phyloP scores from a whole-genome alignment of 1,140 invertebrate species.

The Tachypleus tridentatus region DNA sequence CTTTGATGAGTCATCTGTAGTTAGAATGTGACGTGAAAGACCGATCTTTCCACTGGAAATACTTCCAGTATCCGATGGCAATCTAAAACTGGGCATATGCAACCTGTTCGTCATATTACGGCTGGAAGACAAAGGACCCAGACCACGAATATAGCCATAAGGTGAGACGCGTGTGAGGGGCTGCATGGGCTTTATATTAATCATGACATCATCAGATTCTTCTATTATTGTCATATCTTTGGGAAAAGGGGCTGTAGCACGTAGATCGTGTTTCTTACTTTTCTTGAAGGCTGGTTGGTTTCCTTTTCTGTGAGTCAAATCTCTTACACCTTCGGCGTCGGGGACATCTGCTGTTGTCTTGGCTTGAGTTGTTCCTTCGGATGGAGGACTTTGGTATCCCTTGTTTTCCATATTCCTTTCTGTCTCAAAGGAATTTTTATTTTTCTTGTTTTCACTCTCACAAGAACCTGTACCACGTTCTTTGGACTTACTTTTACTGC shows the following conservation, averaged over 20 bases:
- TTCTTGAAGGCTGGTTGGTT: not conserved
- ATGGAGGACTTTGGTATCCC: not conserved
- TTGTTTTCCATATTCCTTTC: slow-evolving; percentile 13
- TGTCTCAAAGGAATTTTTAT: not conserved
- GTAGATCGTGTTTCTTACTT: not conserved
- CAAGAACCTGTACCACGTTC: no score
- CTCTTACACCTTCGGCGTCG: no score
- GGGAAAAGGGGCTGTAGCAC: not conserved
- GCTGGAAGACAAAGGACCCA: slow-evolving; percentile 21
- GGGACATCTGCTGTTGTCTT: not conserved
- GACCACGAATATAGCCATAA: slow-evolving; percentile 48
- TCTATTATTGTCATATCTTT: slow-evolving; percentile 33
- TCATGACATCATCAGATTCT: slow-evolving; percentile 61
- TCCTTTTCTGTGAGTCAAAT: not conserved
- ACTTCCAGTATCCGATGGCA: slow-evolving; percentile 18
- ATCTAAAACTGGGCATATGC: slow-evolving; percentile 15
- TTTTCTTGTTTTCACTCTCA: slow-evolving; percentile 7
- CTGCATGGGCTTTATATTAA: slow-evolving; percentile 83
- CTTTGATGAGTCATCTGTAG: slow-evolving; percentile 4
- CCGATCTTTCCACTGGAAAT: slow-evolving; percentile 11
- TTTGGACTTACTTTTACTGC: not conserved
- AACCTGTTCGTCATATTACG: slow-evolving; percentile 17
- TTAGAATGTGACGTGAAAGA: not conserved
- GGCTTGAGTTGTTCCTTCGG: slow-evolving; percentile 1
- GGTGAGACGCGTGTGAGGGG: slow-evolving; percentile 52